phyloP scores from a whole-genome alignment of 2,113 vertebrate species.

The Pituophis catenifer region DNA sequence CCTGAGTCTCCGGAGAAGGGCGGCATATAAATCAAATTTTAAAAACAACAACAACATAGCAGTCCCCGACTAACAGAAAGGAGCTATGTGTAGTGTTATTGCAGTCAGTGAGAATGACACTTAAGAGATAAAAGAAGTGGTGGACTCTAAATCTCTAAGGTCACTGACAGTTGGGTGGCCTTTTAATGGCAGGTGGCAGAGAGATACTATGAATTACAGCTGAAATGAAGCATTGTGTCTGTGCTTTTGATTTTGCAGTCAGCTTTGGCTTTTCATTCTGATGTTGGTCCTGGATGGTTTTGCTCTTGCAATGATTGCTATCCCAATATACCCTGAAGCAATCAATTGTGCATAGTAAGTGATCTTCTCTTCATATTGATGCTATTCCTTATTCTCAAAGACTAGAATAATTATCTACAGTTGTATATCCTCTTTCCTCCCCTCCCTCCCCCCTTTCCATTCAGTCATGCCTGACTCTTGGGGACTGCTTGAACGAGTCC shows the following conservation, averaged over 20 bases:
- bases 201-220: neutral
- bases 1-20: too few species aligned
- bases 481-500: neutral
- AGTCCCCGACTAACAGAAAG: neutral
- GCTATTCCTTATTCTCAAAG: neutral
- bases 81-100: too few species aligned
- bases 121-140: neutral
- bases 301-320: constrained; percentile 83
- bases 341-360: constrained; percentile 88
- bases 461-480: neutral
- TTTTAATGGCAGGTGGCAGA: neutral
- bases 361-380: neutral
- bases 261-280: constrained; percentile 87
- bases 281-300: constrained; percentile 83
- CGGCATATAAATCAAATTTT: too few species aligned
- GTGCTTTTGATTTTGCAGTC: constrained; percentile 68
- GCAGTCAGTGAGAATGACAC: neutral
- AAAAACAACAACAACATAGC: neutral
- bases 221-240: neutral
- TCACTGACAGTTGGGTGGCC: neutral
- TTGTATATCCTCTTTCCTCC: too few species aligned
- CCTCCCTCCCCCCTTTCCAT: neutral
- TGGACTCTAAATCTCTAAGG: neutral
- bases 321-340: constrained; percentile 89
- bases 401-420: neutral